phyloP scores from a whole-genome alignment of 2,797 vertebrate species.

The Rhynchotus rufescens region DNA sequence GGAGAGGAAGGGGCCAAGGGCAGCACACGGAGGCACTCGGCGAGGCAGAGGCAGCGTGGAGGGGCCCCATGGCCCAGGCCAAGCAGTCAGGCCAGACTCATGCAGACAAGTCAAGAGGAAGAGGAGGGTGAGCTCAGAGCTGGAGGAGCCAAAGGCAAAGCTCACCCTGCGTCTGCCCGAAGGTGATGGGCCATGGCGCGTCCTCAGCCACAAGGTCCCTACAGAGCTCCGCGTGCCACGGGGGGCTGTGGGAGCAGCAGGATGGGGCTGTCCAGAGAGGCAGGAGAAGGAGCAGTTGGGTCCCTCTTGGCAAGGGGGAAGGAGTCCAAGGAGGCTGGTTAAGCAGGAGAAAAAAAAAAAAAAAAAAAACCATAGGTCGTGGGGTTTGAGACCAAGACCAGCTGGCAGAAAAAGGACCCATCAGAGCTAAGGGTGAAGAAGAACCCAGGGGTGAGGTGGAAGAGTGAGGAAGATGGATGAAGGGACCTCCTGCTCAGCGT shows the following conservation, averaged over 20 bases:
- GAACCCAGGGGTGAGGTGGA: no score
- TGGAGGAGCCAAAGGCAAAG: neutral
- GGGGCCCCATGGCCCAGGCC: neutral
- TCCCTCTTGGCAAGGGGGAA: neutral
- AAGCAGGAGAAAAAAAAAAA: neutral
- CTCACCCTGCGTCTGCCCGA: no score
- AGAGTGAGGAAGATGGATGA: neutral
- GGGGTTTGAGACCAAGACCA: neutral
- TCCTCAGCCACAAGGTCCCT: neutral
- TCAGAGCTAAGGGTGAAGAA: neutral
- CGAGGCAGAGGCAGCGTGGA: neutral
- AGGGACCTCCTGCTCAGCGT: no score
- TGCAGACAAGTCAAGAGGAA: neutral
- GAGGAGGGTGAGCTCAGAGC: neutral
- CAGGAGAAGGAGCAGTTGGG: neutral
- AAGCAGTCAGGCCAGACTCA: neutral
- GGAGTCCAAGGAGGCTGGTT: neutral
- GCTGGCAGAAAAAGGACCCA: neutral
- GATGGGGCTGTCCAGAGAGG: neutral
- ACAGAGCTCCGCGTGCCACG: fast-evolving
- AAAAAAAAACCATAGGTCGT: neutral
- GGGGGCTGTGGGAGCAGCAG: neutral
- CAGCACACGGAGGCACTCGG: neutral
- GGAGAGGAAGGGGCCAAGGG: neutral
- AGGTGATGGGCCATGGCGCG: neutral